Evolutionary conservation across 2,113 vertebrate genomes (phyloP).

Genomic region (Aleadryas rufinucha): DNA sequence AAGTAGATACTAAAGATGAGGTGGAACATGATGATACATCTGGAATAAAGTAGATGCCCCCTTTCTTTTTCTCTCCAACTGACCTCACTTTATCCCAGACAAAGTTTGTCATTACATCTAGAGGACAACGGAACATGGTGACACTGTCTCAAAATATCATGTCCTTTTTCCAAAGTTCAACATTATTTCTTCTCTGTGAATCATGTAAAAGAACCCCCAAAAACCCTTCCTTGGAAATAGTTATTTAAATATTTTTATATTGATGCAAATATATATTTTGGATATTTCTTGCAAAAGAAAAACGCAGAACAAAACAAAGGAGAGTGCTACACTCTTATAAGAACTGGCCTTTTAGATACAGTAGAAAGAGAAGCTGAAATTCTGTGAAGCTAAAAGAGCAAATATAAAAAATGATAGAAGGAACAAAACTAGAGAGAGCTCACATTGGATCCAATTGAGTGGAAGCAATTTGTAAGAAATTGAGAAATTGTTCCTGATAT

Average conservation of each 20-base stretch:
- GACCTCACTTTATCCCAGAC: background rate
- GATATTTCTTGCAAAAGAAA: background rate
- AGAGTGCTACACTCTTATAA: background rate
- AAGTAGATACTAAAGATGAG: background rate
- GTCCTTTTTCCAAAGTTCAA: background rate
- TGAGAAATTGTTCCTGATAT: background rate
- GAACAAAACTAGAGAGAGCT: background rate
- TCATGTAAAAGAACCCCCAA: background rate
- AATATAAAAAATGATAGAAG: background rate
- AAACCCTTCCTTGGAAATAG: background rate
- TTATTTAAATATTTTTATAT: background rate
- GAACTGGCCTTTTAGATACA: background rate
- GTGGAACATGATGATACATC: background rate
- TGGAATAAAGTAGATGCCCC: background rate
- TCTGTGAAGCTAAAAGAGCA: background rate
- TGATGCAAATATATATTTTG: background rate
- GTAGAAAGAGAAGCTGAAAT: background rate
- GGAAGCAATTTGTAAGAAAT: background rate
- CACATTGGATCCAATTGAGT: background rate
- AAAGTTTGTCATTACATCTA: background rate
- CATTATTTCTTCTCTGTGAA: background rate
- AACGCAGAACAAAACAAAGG: background rate
- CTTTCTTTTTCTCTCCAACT: background rate
- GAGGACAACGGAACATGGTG: background rate
- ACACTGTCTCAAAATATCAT: background rate